Evolutionary conservation across 2,888 invertebrate species (phyloP), one percentile per base, ranked within the genome.

Genomic region (Steinernema hermaphroditum): DNA sequence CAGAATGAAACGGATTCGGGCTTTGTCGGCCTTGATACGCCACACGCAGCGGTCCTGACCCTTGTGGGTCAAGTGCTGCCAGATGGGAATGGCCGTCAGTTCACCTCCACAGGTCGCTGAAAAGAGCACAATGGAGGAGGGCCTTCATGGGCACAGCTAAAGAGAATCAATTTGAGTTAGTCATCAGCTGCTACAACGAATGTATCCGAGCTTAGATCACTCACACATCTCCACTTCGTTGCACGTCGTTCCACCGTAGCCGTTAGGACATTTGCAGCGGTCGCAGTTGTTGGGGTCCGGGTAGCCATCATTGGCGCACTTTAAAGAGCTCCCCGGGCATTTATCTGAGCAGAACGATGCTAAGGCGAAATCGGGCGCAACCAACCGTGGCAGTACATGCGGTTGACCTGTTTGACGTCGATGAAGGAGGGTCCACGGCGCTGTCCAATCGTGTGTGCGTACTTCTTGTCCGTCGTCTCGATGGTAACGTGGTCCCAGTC

Each of bases 61-160:
- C n/a, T 77, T 78, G 72, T 84, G 83, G 1, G 77, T 81, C 71
- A 85, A 74, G 57, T 85, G 82, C 46, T 86, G 83, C 85, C 85
- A 85, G 16, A 77, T 71, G 19, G 78, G 71, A 46, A 68, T 73
- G 0, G 84, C 84, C 1, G 70, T 72, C 1, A 84, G 71, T 12
- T 84, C 83, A 6, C 82, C 82, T 9, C 83, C 83, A 71, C 83
- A 83, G 4, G 71, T 34, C 32, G 46, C 71, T 71, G 9, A 71
- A 46, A 9, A 4, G 6, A 68, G n/a, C 9, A 14, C n/a, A n/a
- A n/a, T n/a, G n/a, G n/a, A n/a, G n/a, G n/a, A n/a, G n/a, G n/a
- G n/a, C n/a, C n/a, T n/a, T n/a, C n/a, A n/a, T n/a, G n/a, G n/a
- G n/a, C n/a, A n/a, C n/a, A n/a, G n/a, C n/a, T n/a, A n/a, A n/a